Conservation (phyloP, 53 echinoderm and acorn worm genomes). For the Apostichopus leukothele region DNA sequence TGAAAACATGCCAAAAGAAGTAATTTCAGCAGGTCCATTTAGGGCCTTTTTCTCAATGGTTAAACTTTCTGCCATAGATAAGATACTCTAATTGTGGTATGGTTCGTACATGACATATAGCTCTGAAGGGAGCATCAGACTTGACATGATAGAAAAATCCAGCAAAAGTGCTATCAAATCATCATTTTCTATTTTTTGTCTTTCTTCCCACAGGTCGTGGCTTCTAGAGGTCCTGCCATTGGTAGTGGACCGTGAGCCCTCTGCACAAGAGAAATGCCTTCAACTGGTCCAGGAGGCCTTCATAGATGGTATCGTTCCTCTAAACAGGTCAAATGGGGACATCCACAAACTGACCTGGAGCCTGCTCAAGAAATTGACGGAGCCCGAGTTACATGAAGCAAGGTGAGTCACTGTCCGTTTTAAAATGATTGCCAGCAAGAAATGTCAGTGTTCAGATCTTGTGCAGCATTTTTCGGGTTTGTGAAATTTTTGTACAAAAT, state of each 20-base stretch:
- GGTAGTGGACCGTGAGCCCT: conserved; percentile 75
- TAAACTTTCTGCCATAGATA: too few species aligned
- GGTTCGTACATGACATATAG: too few species aligned
- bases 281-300: conserved; percentile 57
- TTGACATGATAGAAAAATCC: too few species aligned
- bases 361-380: conserved; percentile 56
- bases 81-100: too few species aligned
- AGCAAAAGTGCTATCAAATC: not conserved
- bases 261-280: conserved; percentile 85
- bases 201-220: conserved; percentile 60
- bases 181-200: not conserved
- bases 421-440: too few species aligned
- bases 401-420: not conserved
- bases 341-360: conserved; percentile 66
- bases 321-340: not conserved
- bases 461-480: too few species aligned
- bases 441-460: too few species aligned
- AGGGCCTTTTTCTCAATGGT: too few species aligned
- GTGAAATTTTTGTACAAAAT: too few species aligned
- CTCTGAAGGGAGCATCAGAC: too few species aligned
- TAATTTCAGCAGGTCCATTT: too few species aligned
- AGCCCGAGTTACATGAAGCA: conserved; percentile 49
- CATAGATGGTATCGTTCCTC: conserved; percentile 19
- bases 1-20: too few species aligned
- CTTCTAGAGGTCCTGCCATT: conserved; percentile 73